Evolutionary conservation across 2,888 invertebrate genomes (phyloP), one percentile per base, ranked within the genome.

Genomic region (Sisyra nigra): DNA sequence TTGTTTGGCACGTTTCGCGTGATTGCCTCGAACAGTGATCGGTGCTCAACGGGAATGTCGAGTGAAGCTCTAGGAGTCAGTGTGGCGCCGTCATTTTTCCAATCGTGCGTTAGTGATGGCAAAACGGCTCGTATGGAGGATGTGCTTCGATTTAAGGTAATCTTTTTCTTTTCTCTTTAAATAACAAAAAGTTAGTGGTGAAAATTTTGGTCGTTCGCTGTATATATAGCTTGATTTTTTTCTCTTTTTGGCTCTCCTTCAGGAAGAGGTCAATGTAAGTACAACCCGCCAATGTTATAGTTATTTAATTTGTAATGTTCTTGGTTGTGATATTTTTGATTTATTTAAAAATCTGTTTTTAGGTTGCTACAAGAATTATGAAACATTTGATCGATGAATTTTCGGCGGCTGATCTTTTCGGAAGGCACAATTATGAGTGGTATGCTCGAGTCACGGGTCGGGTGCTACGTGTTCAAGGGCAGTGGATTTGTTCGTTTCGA

Each of bases 331-430:
- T n/a, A 24, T 24, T 3, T 24, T 24, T 24, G 24, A 24, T 47
- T 36, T 37, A 41, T 44, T 41, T 44, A 40, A 29, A 41, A 35
- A 32, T 30, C 33, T 48, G 32, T 44, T 34, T 44, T 36, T 49
- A 92, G 87, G 83, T 89, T 59, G 94, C 96, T 50, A 93, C 94
- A 30, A 77, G 85, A 55, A 89, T 97, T 50, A 92, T 96, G 84
- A 89, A 93, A 58, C 86, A 93, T 61, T 76, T 97, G 62, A 96
- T 97, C 55, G 93, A 94, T 63, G 91, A 93, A 66, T 97, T 94
- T 69, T 93, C 94, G 46, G 85, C 89, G 30, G 86, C 88, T 48
- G 89, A 94, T 63, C 72, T 97, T 52, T 97, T 97, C 63, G 96
- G 96, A 2, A 76, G 86, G 40, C 84, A 85, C 47, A 91, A 91